Evolutionary conservation across 2,888 invertebrate species (phyloP).

Genomic region (Drosophila vallismaia): DNA sequence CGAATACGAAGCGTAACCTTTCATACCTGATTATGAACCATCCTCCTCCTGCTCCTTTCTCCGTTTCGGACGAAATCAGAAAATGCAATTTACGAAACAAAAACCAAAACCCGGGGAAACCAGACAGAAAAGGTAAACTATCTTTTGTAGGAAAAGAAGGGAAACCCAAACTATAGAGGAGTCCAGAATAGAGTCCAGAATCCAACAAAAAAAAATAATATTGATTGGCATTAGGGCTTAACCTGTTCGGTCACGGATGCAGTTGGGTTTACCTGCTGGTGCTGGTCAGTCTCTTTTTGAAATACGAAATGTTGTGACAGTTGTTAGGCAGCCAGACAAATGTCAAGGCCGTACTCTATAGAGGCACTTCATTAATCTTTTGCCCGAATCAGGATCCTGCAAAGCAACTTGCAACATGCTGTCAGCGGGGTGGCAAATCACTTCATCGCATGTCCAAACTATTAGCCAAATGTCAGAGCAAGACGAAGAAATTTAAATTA

Average conservation of each 20-base stretch:
- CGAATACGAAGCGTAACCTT: slow-evolving; percentile 74
- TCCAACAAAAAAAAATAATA: slow-evolving; percentile 32
- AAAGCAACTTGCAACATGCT: slow-evolving; percentile 42
- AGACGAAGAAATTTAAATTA: slow-evolving; percentile 78
- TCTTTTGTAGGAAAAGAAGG: slow-evolving; percentile 32
- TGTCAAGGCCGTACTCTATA: slow-evolving; percentile 36
- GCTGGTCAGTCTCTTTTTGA: slow-evolving; percentile 16
- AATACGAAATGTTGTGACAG: slow-evolving; percentile 37
- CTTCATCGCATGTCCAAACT: slow-evolving; percentile 72
- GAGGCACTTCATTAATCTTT: slow-evolving; percentile 84
- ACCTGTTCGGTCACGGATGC: slow-evolving; percentile 58
- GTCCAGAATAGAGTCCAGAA: slow-evolving; percentile 1
- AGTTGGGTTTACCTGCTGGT: slow-evolving; percentile 28
- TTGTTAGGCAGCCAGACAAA: slow-evolving; percentile 27
- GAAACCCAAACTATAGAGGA: slow-evolving; percentile 11
- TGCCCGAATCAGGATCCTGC: not conserved
- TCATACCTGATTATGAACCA: slow-evolving; percentile 73
- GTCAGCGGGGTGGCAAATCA: slow-evolving; percentile 65
- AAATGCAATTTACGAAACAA: slow-evolving; percentile 77
- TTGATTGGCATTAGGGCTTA: slow-evolving; percentile 79
- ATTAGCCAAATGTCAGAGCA: slow-evolving; percentile 73
- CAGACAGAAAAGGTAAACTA: slow-evolving; percentile 43
- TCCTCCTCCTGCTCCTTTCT: slow-evolving; percentile 16
- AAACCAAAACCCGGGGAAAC: slow-evolving; percentile 41
- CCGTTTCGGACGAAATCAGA: slow-evolving; percentile 73